Evolutionary conservation across 1,140 invertebrate species (phyloP).

Genomic region (Meloidogyne exigua): DNA sequence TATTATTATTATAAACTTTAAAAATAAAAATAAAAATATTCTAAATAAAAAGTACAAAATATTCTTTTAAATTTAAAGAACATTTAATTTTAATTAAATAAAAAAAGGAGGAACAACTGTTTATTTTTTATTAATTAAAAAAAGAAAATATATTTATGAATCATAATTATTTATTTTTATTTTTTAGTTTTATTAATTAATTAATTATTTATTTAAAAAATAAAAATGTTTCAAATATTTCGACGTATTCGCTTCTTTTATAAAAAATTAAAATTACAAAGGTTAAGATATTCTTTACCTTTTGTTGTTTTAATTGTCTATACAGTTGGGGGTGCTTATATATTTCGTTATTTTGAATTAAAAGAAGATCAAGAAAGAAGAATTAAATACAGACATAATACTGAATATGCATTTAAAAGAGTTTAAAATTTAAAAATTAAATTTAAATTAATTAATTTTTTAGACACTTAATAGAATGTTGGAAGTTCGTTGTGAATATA

Average conservation of each 20-base stretch:
- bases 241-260: constrained; percentile 46
- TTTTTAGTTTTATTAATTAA: not conserved
- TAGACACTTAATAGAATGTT: constrained; percentile 39
- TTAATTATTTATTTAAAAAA: not conserved
- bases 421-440: constrained; percentile 21
- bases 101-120: too few species aligned
- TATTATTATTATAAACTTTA: too few species aligned
- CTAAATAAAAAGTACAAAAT: too few species aligned
- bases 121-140: too few species aligned
- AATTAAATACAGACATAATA: constrained; percentile 40
- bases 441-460: constrained; percentile 8
- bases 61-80: too few species aligned
- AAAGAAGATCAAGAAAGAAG: constrained; percentile 41
- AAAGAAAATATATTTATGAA: too few species aligned
- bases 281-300: constrained; percentile 44
- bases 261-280: constrained; percentile 43
- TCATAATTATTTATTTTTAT: not conserved
- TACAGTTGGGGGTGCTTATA: constrained; percentile 47
- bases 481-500: constrained; percentile 49
- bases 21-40: too few species aligned
- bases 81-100: too few species aligned
- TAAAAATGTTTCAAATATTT: constrained; percentile 18
- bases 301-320: constrained; percentile 48
- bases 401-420: constrained; percentile 56
- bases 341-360: constrained; percentile 53